Evolutionary conservation across 1,140 invertebrate genomes (phyloP), one percentile per base, ranked within the genome.

Genomic region (Diuraphis noxia): DNA sequence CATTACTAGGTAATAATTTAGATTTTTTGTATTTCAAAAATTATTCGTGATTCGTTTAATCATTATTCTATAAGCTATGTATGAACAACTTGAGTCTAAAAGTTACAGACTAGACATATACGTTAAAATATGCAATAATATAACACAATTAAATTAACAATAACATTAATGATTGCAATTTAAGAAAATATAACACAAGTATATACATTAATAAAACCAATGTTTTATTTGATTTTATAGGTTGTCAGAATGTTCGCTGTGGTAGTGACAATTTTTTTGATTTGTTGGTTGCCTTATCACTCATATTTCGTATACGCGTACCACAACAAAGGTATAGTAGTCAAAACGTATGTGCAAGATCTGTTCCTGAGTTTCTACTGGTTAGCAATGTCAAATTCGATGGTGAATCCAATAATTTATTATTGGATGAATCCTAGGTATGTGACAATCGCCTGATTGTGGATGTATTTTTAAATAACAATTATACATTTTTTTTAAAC

Each of bases 281-380:
- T 98, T 10, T 98, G 97, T 94, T 98, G 98, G 97, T 94, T 98
- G 49, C 97, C 97, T 3, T 98, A 98, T 93, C 97, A 98, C 92
- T 94, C 95, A 38, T 98, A 97, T 94, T 98, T 97, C 94, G 97
- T 98, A 93, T 97, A 97, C 94, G 95, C 96, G 0, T 97, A 97
- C 94, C 96, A 96, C 94, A 95, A 97, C 94, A 95, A 95, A 19
- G 95, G 95, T 25, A 95, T 97, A 23, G 94, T 96, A 40, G 96
- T 96, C 93, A 96, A 95, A 92, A 95, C 95, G 91, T 97, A 97
- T 93, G 96, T 97, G 1, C 97, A 97, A 93, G 97, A 97, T 92
- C 94, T 98, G 79, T 97, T 96, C 94, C 94, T 98, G 21, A 95
- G 95, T 13, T 98, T 98, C 94, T 98, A 98, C 93, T 98, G 97